These are phyloP conservation scores for Cotesia vestalis DNA, from an alignment of 1,140 invertebrate species.

Conservation along the genomic window DNA sequence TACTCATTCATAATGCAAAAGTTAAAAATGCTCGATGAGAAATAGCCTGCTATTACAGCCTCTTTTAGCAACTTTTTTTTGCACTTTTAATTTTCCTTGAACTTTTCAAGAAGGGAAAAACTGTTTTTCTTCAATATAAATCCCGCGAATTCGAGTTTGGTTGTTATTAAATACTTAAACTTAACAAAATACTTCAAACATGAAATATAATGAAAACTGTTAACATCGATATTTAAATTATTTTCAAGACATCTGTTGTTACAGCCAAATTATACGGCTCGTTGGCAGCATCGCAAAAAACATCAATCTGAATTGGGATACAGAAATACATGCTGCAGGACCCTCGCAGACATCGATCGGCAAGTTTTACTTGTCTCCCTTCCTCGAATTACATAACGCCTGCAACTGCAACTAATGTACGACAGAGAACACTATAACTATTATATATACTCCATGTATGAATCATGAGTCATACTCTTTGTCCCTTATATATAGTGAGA, in stretches of 20 bases:
- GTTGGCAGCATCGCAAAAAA: constrained; percentile 41
- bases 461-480: constrained; percentile 19
- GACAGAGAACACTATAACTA: constrained; percentile 1
- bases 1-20: too few species aligned
- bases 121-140: too few species aligned
- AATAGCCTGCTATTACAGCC: too few species aligned
- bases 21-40: too few species aligned
- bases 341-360: constrained; percentile 37
- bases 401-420: constrained; percentile 45
- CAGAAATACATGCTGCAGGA: background rate
- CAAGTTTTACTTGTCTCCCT: background rate
- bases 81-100: too few species aligned
- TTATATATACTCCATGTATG: background rate
- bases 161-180: too few species aligned
- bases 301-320: constrained; percentile 51
- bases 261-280: constrained; percentile 45
- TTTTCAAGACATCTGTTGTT: constrained; percentile 24
- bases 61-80: too few species aligned
- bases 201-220: background rate
- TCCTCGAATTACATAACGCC: constrained; percentile 8
- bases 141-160: too few species aligned
- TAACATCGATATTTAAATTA: background rate
- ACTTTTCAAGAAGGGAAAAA: too few species aligned
- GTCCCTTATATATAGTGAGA: constrained; percentile 7
- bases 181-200: too few species aligned